Base-by-base conservation (phyloP, 2,797 vertebrate species). In the Echiichthys vipera region DNA sequence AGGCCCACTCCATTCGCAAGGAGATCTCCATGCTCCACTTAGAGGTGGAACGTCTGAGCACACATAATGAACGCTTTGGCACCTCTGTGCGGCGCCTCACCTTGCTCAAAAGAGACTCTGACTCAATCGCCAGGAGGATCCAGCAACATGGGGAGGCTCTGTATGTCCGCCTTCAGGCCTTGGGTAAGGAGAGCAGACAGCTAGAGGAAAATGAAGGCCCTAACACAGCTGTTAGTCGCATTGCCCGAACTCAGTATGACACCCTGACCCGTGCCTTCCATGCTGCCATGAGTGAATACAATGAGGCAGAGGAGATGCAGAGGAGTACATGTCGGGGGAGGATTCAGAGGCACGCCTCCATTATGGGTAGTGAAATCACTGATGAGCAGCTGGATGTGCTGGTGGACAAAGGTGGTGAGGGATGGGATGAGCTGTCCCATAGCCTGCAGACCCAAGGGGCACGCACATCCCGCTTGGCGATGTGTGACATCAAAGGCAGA, bases 311-410 rank as follows among this genome's bases (percentile, higher is more conserved):
- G 89, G 94, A 96, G 92, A 92, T 90, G 51, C 96, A 97, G 75
- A 91, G 94, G 46, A 92, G 81, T 8, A 92, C 93, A 59, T 97
- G 96, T 89, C 95, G 96, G 83, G 80, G 84, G 22, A 95, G 96
- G 65, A 96, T 99, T 83, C 95, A 96, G 88, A 93, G 97, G 22
- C 97, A 99, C 84, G 93, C 96, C 14, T 96, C 96, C 79, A 96
- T 99, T 71, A 88, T 98, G 92, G 97, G 97, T 55, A 93, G 92
- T 32, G 90, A 96, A 3, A 91, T 98, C 59, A 95, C 91, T 0
- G 87, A 95, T 6, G 86, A 95, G 14, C 93, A 97, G 90, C 94
- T 99, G 22, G 96, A 98, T 55, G 90, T 83, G 55, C 93, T 97
- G 89, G 95, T 97, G 17, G 95, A 96, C 65, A 95, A 96, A 88